phyloP scores from a whole-genome alignment of 2,113 vertebrate genomes.

The Tonatia bakeri region DNA sequence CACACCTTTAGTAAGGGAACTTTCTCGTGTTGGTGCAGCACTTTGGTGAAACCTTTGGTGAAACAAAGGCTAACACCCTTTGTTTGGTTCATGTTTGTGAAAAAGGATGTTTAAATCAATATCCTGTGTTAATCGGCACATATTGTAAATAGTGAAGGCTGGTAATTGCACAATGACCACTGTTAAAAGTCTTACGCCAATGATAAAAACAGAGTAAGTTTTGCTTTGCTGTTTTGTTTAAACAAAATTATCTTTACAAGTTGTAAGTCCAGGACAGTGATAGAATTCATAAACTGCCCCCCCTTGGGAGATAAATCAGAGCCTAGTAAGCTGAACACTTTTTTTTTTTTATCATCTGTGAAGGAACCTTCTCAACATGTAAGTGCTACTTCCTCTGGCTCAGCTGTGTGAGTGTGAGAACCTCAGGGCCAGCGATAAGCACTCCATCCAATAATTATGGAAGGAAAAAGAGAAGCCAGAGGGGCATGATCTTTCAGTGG shows the following conservation, averaged over 20 bases:
- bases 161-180: not conserved
- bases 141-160: not conserved
- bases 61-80: not conserved
- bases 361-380: not conserved
- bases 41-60: not conserved
- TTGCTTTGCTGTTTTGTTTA: not conserved
- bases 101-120: slow-evolving; percentile 33
- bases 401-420: not conserved
- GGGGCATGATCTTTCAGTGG: not conserved
- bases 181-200: not conserved
- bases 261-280: not conserved
- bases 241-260: not conserved
- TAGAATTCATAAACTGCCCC: not conserved
- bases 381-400: not conserved
- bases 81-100: slow-evolving; percentile 4
- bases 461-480: not conserved
- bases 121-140: slow-evolving; percentile 50
- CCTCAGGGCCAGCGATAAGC: not conserved
- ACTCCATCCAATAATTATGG: not conserved
- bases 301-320: not conserved
- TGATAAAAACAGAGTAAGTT: not conserved
- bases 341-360: not conserved
- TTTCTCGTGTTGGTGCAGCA: slow-evolving; percentile 33
- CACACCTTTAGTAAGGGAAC: not conserved
- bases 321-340: not conserved